phyloP scores from a whole-genome alignment of 2,113 vertebrate genomes.

The Argyrosomus japonicus region DNA sequence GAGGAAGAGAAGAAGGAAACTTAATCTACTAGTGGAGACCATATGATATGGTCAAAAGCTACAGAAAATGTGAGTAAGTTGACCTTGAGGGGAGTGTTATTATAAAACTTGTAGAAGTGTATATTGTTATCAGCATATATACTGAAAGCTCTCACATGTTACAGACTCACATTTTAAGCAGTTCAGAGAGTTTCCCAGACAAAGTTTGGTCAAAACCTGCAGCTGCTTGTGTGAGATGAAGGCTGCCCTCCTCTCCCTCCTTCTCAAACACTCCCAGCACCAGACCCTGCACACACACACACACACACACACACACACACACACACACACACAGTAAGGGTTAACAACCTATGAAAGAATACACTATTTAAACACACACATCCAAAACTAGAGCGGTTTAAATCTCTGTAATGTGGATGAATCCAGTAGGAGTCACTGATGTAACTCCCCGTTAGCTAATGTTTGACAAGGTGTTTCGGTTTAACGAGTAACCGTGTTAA shows the following conservation, averaged over 20 bases:
- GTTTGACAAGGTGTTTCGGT: neutral
- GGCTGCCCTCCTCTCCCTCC: slow-evolving; percentile 80
- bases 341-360: neutral
- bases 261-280: slow-evolving; percentile 91
- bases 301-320: neutral
- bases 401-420: neutral
- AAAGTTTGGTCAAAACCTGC: slow-evolving; percentile 87
- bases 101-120: no score
- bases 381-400: neutral
- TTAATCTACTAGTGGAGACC: no score
- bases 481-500: no score
- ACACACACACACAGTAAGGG: neutral
- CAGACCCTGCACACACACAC: slow-evolving; percentile 85
- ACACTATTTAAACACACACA: neutral
- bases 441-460: neutral
- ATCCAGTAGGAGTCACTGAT: neutral
- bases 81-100: no score
- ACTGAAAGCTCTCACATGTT: neutral
- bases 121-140: neutral
- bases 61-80: no score
- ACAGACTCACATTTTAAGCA: slow-evolving; percentile 87
- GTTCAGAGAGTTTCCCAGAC: slow-evolving; percentile 89
- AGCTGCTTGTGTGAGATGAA: slow-evolving; percentile 88
- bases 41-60: no score
- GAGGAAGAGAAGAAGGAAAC: no score